A percentile compares a stretch with the other conserved stretches of the same genome.
Evolutionary conservation across 2,113 vertebrate species (phyloP).

Genomic region (Siniperca chuatsi): DNA sequence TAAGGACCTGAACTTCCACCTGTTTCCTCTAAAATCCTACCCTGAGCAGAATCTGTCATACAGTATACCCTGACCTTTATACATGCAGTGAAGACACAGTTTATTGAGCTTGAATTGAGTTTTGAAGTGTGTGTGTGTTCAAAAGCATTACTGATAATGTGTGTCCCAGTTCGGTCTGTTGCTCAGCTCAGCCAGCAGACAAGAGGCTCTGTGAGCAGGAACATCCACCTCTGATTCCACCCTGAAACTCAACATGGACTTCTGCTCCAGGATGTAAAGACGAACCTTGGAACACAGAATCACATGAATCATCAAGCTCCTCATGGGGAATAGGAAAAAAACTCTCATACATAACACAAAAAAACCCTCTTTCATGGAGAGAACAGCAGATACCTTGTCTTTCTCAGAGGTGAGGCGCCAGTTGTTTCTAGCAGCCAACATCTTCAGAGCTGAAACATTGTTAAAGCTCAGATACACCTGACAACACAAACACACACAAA

Average conservation of each 20-base stretch:
- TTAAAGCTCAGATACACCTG: constrained; percentile 98
- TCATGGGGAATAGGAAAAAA: fast-evolving
- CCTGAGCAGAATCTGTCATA: neutral
- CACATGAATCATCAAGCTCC: neutral
- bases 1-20: too few species aligned
- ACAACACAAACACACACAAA: constrained; percentile 1
- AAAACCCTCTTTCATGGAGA: neutral
- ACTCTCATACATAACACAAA: neutral
- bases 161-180: constrained; percentile 89
- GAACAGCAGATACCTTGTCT: constrained; percentile 83
- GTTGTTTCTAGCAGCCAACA: constrained; percentile 87
- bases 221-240: constrained; percentile 86
- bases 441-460: constrained; percentile 94
- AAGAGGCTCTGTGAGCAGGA: constrained; percentile 85
- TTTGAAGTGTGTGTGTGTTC: neutral
- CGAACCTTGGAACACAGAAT: constrained; percentile 81
- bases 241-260: constrained; percentile 89
- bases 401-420: constrained; percentile 90
- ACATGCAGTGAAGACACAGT: neutral
- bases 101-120: neutral
- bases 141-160: constrained; percentile 87
- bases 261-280: constrained; percentile 92
- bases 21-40: neutral
- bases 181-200: constrained; percentile 89
- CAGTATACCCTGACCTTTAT: neutral